Evolutionary conservation across 2,888 invertebrate genomes (phyloP).

Genomic region (Chalcosyrphus nemorum): DNA sequence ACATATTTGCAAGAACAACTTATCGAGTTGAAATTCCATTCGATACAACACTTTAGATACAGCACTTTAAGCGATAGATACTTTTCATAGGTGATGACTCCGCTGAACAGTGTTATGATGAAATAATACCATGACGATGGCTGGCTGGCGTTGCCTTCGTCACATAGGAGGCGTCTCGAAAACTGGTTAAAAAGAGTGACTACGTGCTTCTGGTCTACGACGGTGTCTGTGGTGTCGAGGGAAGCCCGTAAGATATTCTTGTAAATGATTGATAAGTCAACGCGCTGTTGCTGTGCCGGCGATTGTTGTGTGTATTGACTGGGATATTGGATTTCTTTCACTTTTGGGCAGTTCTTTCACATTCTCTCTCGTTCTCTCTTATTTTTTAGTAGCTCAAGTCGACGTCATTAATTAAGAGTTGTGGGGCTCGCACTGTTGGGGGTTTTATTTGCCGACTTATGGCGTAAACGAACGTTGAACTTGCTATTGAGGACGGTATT

Average conservation of each 20-base stretch:
- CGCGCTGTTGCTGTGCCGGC: background rate
- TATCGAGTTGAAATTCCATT: background rate
- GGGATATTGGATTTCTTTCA: background rate
- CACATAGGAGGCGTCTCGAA: slow-evolving; percentile 28
- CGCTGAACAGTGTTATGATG: slow-evolving; percentile 49
- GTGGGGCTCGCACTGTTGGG: slow-evolving; percentile 25
- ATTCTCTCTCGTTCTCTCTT: background rate
- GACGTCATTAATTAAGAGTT: slow-evolving; percentile 50
- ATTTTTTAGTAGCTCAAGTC: too few species aligned
- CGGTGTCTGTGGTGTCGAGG: slow-evolving; percentile 44
- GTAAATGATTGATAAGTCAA: slow-evolving; percentile 44
- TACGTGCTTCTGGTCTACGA: slow-evolving; percentile 60
- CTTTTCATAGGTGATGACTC: slow-evolving; percentile 31
- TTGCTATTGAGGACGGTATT: slow-evolving; percentile 21
- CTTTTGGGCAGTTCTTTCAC: background rate
- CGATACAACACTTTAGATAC: background rate
- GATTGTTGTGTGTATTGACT: background rate
- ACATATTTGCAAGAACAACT: background rate
- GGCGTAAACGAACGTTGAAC: slow-evolving; percentile 40
- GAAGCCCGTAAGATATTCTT: slow-evolving; percentile 38
- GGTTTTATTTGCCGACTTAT: slow-evolving; percentile 15
- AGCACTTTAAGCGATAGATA: background rate
- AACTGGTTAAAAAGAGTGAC: slow-evolving; percentile 32
- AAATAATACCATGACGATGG: slow-evolving; percentile 51
- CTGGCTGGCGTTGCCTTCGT: slow-evolving; percentile 39